Conservation (phyloP, 2,888 invertebrate genomes). For the Salticus scenicus region DNA sequence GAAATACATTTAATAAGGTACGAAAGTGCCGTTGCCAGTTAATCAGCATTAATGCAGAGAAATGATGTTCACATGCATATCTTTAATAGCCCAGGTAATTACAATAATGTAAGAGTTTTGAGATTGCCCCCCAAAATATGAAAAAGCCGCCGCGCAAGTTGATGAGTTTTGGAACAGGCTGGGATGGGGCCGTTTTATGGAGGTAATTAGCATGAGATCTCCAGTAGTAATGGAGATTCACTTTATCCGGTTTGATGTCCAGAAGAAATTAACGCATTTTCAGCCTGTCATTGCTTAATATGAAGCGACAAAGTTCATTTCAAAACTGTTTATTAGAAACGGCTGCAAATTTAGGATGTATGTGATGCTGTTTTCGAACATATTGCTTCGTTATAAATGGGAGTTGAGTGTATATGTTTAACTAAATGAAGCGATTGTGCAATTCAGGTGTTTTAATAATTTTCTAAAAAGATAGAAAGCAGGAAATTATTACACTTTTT, state of each 20-base stretch:
- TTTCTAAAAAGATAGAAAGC: too few species aligned
- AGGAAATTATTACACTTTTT: too few species aligned
- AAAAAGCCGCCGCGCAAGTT: background rate
- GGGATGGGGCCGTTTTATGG: background rate
- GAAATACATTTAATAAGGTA: conserved; percentile 19
- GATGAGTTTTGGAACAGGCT: background rate
- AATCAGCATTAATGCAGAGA: conserved; percentile 6
- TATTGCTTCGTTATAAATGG: too few species aligned
- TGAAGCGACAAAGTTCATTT: background rate
- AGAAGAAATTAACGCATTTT: background rate
- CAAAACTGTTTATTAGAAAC: background rate
- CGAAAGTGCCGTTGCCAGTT: background rate
- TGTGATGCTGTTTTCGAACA: too few species aligned
- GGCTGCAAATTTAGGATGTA: too few species aligned
- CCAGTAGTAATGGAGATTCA: background rate
- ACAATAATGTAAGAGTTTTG: conserved; percentile 15
- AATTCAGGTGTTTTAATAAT: too few species aligned
- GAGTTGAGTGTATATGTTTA: too few species aligned
- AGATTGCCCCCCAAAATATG: background rate
- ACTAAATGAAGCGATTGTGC: too few species aligned
- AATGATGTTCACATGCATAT: background rate
- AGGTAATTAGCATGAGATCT: conserved; percentile 7
- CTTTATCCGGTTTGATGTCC: conserved; percentile 10
- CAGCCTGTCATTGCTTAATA: background rate
- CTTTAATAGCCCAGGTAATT: conserved; percentile 13